Base-by-base conservation (phyloP, 2,113 vertebrate genomes). In the Tachysurus fulvidraco region DNA sequence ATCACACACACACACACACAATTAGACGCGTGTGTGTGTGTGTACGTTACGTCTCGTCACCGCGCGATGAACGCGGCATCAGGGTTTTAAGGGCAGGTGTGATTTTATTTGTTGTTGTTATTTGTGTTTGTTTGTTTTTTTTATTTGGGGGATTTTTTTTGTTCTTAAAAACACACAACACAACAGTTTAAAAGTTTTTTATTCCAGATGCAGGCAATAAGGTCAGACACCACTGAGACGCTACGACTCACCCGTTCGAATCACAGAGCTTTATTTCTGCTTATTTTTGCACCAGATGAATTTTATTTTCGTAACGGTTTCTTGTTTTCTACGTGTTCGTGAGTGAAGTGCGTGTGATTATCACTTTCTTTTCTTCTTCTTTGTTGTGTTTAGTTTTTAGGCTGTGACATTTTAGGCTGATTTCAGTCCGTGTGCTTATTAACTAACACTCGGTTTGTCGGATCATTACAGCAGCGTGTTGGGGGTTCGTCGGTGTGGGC, bases 31-130 rank as follows among this genome's bases (percentile, higher is more conserved):
- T 13, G 13, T 16, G 28, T 36, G 54, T 87, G 65, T 62, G 81
- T 83, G 19, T 77, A 59, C 62, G 71, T 76, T 62, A 69, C 78
- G 85, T 80, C 62, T 36, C 85, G 85, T 90, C 89, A 87, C 87
- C 88, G 87, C 84, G 83, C 85, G 76, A 88, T 89, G 89, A 88
- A 88, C 85, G 87, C 82, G 77, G 77, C 88, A 89, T 89, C 77
- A 85, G 85, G 83, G 80, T 85, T 87, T 87, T 77, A 83, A 77
- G 28, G 67, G 81, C 85, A 86, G 79, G 54, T 81, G 55, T 19
- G 25, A 69, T 44, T 78, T 87, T 62, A 0, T 55, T 55, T n/a
- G 0, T 85, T 76, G 62, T 14, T 46, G n/a, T 88, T 62, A 44
- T n/a, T 59, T 76, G 52, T 69, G 1, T 57, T 50, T 67, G 44